Conservation (phyloP, 2,797 vertebrate species). For the Pseudopleuronectes americanus region DNA sequence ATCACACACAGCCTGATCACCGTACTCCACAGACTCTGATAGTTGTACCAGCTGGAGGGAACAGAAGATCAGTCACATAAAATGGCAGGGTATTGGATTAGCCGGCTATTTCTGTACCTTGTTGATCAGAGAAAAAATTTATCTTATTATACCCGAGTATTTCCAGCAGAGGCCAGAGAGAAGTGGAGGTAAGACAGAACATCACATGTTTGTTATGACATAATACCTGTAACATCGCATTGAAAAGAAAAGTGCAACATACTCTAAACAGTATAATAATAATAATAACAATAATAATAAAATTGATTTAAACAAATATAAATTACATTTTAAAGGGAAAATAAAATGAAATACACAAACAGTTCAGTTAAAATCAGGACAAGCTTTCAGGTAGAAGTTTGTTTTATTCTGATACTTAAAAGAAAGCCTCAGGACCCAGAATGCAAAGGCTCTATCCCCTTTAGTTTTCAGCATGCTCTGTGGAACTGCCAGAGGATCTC, state of each 20-base stretch:
- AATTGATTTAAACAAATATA: too few relatives aligned
- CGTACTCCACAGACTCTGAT: slow-evolving; percentile 66
- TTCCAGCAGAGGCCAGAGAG: slow-evolving; percentile 13
- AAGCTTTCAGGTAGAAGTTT: too few relatives aligned
- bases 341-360: too few relatives aligned
- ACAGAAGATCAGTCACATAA: slow-evolving; percentile 76
- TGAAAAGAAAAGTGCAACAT: not conserved
- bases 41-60: slow-evolving; percentile 76
- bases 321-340: too few relatives aligned
- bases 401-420: too few relatives aligned
- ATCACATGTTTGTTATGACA: not conserved
- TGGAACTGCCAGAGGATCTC: too few relatives aligned
- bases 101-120: slow-evolving; percentile 78
- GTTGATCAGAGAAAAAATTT: slow-evolving; percentile 66
- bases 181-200: slow-evolving; percentile 13
- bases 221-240: not conserved
- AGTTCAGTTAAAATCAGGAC: too few relatives aligned
- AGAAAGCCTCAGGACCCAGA: too few relatives aligned
- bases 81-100: slow-evolving; percentile 81
- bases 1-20: slow-evolving; percentile 61
- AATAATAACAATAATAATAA: too few relatives aligned
- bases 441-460: too few relatives aligned
- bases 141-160: slow-evolving; percentile 56
- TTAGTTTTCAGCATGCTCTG: too few relatives aligned
- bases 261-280: not conserved